Evolutionary conservation across 1,140 invertebrate genomes (phyloP).

Genomic region (Fopius arisanus): DNA sequence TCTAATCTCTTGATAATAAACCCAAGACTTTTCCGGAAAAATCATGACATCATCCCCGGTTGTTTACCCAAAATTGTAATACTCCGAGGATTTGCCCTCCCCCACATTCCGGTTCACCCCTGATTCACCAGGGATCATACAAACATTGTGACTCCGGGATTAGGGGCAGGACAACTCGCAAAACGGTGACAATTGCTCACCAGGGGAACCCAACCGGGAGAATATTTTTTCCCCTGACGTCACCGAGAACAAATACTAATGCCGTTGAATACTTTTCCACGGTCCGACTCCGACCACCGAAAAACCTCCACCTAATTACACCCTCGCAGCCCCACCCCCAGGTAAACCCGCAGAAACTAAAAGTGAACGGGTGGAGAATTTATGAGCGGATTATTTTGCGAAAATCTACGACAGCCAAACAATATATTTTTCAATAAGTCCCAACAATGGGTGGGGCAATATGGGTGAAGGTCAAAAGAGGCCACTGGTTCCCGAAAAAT

Average conservation of each 20-base stretch:
- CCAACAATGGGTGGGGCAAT: too few species aligned
- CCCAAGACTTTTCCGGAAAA: neutral
- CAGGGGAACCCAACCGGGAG: neutral
- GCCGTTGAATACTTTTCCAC: neutral
- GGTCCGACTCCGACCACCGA: too few species aligned
- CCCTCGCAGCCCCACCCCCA: too few species aligned
- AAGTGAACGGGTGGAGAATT: too few species aligned
- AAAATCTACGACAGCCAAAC: too few species aligned
- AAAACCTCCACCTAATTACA: too few species aligned
- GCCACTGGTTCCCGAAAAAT: too few species aligned
- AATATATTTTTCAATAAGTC: too few species aligned
- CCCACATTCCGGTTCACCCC: neutral
- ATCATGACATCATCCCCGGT: neutral
- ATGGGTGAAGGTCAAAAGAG: too few species aligned
- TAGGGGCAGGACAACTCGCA: neutral
- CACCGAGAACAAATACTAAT: neutral
- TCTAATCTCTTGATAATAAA: too few species aligned
- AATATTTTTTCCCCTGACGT: neutral
- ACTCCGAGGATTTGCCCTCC: neutral
- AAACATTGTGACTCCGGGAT: neutral
- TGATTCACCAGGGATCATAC: neutral
- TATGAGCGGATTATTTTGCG: too few species aligned
- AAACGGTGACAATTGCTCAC: neutral
- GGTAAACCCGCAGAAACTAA: too few species aligned
- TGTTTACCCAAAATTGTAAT: neutral